These are phyloP conservation scores for Bombus cullumanus DNA, from an alignment of 1,140 invertebrate genomes.

Conservation along the genomic window DNA sequence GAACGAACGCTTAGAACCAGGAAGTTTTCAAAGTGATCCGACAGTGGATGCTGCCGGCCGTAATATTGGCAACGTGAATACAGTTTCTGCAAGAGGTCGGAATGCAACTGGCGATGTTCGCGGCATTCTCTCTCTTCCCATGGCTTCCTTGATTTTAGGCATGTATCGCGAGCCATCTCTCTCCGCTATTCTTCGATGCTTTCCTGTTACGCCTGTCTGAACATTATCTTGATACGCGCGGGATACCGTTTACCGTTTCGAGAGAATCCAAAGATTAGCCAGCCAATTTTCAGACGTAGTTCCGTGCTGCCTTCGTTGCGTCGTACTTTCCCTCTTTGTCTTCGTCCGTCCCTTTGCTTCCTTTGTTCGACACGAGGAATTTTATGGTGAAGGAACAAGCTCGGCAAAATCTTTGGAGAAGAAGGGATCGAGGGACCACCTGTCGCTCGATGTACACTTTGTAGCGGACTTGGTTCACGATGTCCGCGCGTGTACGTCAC, in stretches of 20 bases:
- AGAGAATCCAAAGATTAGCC: slow-evolving; percentile 14
- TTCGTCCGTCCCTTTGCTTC: slow-evolving; percentile 32
- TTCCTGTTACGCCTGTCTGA: slow-evolving; percentile 14
- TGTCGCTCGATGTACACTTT: slow-evolving; percentile 60
- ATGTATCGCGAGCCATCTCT: neutral
- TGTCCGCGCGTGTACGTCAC: slow-evolving; percentile 47
- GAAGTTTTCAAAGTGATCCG: slow-evolving; percentile 31
- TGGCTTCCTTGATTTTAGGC: slow-evolving; percentile 7
- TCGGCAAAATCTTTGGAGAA: slow-evolving; percentile 57
- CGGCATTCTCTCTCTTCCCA: neutral
- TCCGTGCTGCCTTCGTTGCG: neutral
- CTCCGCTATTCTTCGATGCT: neutral
- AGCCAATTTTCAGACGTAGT: slow-evolving; percentile 13
- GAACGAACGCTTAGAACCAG: slow-evolving; percentile 20
- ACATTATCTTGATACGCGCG: slow-evolving; percentile 3
- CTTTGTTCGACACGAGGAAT: slow-evolving; percentile 45
- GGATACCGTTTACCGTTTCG: slow-evolving; percentile 22
- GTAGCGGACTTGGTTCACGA: slow-evolving; percentile 53
- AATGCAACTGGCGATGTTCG: slow-evolving; percentile 29
- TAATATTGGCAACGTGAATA: slow-evolving; percentile 50
- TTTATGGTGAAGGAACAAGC: slow-evolving; percentile 50
- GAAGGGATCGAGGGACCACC: slow-evolving; percentile 65
- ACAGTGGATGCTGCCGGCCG: slow-evolving; percentile 5
- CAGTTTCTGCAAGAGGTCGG: slow-evolving; percentile 39
- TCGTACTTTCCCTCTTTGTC: neutral